Evolutionary conservation across 2,888 invertebrate genomes (phyloP).

Genomic region (Drosophila emarginata): DNA sequence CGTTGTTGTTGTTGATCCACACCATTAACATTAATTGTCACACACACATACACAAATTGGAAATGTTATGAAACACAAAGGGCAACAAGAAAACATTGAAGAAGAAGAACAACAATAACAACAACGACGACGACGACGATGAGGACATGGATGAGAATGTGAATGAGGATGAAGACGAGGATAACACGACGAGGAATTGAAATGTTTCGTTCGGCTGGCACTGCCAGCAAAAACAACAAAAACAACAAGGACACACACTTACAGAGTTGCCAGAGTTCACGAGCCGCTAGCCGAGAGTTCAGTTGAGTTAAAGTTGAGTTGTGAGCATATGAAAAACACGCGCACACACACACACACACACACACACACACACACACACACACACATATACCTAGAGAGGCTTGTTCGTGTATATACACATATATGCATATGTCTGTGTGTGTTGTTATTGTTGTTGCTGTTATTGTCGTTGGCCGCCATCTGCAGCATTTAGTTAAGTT

Average conservation of each 20-base stretch:
- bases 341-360: not conserved
- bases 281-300: conserved; percentile 63
- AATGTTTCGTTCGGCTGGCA: conserved; percentile 67
- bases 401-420: not conserved
- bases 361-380: not conserved
- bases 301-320: conserved; percentile 58
- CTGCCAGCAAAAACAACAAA: conserved; percentile 39
- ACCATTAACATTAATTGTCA: conserved; percentile 47
- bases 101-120: conserved; percentile 39
- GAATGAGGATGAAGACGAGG: conserved; percentile 5
- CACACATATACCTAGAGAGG: not conserved
- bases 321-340: conserved; percentile 18
- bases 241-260: conserved; percentile 15
- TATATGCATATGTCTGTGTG: conserved; percentile 32
- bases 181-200: conserved; percentile 66
- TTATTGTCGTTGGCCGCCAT: conserved; percentile 36
- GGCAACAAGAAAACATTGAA: conserved; percentile 47
- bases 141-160: not conserved
- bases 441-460: conserved; percentile 23
- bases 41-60: conserved; percentile 31
- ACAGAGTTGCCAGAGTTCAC: conserved; percentile 49
- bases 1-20: conserved; percentile 30
- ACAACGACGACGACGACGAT: not conserved
- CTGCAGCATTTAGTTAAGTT: conserved; percentile 80
- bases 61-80: conserved; percentile 40